Conservation (phyloP, 2,888 invertebrate species). For the Chalcosyrphus nemorum region DNA sequence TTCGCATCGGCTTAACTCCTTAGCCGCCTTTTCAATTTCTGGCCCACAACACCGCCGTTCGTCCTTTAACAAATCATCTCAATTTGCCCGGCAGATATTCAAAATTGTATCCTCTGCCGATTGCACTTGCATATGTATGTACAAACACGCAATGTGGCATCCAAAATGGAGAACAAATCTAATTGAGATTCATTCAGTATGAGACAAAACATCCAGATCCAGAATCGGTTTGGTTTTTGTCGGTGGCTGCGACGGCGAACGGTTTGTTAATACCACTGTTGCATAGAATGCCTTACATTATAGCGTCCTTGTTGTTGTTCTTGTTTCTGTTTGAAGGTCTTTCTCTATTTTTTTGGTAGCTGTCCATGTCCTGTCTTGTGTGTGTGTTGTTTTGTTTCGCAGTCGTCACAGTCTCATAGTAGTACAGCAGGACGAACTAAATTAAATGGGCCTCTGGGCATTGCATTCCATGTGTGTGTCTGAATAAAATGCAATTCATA, state of each 20-base stretch:
- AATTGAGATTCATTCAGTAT: slow-evolving; percentile 71
- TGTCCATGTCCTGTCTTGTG: slow-evolving; percentile 34
- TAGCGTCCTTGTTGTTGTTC: slow-evolving; percentile 22
- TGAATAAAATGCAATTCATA: slow-evolving; percentile 43
- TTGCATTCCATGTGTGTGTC: slow-evolving; percentile 28
- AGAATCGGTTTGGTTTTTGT: slow-evolving; percentile 29
- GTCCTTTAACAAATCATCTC: slow-evolving; percentile 51
- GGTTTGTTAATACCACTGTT: slow-evolving; percentile 57
- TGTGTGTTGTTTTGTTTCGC: slow-evolving; percentile 47
- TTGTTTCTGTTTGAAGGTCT: slow-evolving; percentile 8
- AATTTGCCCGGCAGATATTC: slow-evolving; percentile 31
- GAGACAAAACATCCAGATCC: slow-evolving; percentile 50
- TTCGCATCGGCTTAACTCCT: too few species aligned
- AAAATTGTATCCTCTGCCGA: slow-evolving; percentile 27
- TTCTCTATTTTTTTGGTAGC: slow-evolving; percentile 22
- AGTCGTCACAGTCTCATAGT: slow-evolving; percentile 37
- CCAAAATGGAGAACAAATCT: slow-evolving; percentile 63
- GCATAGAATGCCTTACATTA: slow-evolving; percentile 53
- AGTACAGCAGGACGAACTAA: slow-evolving; percentile 47
- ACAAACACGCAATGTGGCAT: slow-evolving; percentile 13
- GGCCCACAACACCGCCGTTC: too few species aligned
- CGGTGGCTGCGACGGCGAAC: neutral
- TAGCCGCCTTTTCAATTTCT: slow-evolving; percentile 1
- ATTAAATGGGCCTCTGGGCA: slow-evolving; percentile 67
- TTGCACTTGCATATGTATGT: neutral